Conservation (phyloP, 2,888 invertebrate species). For the Athalia cordata region DNA sequence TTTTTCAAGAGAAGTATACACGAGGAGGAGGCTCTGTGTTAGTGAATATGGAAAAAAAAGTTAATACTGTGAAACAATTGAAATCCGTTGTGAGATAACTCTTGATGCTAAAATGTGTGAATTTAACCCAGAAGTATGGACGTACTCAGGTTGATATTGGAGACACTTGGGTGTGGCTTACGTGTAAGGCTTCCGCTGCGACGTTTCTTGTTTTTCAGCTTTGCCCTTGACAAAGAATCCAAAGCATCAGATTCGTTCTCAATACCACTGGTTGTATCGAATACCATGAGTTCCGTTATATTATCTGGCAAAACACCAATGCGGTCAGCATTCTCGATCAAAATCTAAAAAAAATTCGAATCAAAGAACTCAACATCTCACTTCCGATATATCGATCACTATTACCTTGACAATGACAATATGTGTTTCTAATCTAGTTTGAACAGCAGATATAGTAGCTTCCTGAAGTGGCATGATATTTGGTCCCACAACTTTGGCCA, state of each 20-base stretch:
- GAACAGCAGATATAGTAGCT: slow-evolving; percentile 76
- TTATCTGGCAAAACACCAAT: slow-evolving; percentile 84
- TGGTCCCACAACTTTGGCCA: slow-evolving; percentile 90
- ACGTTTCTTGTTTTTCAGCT: slow-evolving; percentile 83
- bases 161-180: slow-evolving; percentile 74
- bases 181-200: slow-evolving; percentile 90
- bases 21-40: no score
- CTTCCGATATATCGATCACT: not conserved
- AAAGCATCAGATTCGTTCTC: slow-evolving; percentile 66
- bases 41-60: not conserved
- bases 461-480: slow-evolving; percentile 89
- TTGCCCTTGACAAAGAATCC: slow-evolving; percentile 59
- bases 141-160: slow-evolving; percentile 65
- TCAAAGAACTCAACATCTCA: slow-evolving; percentile 37
- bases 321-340: slow-evolving; percentile 85
- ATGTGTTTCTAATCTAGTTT: slow-evolving; percentile 81
- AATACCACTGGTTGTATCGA: slow-evolving; percentile 63
- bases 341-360: slow-evolving; percentile 75
- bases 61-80: not conserved
- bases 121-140: slow-evolving; percentile 40
- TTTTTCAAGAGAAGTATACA: not conserved
- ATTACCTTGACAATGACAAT: slow-evolving; percentile 82
- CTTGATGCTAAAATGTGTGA: not conserved
- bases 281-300: slow-evolving; percentile 73
- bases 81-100: not conserved